A percentile compares a stretch with the other conserved stretches of the same genome.
Evolutionary conservation across 2,113 vertebrate species (phyloP).

Genomic region (Callocephalon fimbriatum): DNA sequence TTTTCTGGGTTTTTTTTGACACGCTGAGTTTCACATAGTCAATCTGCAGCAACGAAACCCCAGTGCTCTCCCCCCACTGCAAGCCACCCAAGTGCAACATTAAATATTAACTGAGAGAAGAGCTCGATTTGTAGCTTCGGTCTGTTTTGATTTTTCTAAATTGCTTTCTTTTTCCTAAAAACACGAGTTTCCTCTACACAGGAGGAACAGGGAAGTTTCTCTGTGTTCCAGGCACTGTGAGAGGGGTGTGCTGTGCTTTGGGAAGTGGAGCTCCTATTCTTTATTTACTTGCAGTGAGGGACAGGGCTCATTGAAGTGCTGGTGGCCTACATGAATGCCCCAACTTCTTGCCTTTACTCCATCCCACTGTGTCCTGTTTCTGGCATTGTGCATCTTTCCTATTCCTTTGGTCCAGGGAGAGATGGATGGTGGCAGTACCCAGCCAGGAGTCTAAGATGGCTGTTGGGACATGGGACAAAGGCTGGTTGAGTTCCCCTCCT

Average conservation of each 20-base stretch:
- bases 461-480: background rate
- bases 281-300: background rate
- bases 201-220: background rate
- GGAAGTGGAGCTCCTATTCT: background rate
- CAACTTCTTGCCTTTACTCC: background rate
- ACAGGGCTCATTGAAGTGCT: background rate
- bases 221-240: background rate
- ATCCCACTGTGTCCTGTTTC: background rate
- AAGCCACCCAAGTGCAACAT: constrained; percentile 4
- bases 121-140: background rate
- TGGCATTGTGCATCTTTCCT: background rate
- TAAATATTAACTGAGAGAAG: constrained; percentile 64
- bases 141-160: background rate
- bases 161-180: background rate
- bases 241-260: background rate
- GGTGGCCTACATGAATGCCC: background rate
- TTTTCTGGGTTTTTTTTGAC: background rate
- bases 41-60: constrained; percentile 8
- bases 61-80: background rate
- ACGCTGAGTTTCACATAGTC: constrained; percentile 44
- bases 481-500: background rate
- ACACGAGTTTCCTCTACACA: background rate
- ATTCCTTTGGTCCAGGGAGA: background rate
- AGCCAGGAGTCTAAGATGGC: background rate
- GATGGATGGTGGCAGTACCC: background rate